Base-by-base conservation (phyloP, 2,113 vertebrate species). In the Carassius gibelio region DNA sequence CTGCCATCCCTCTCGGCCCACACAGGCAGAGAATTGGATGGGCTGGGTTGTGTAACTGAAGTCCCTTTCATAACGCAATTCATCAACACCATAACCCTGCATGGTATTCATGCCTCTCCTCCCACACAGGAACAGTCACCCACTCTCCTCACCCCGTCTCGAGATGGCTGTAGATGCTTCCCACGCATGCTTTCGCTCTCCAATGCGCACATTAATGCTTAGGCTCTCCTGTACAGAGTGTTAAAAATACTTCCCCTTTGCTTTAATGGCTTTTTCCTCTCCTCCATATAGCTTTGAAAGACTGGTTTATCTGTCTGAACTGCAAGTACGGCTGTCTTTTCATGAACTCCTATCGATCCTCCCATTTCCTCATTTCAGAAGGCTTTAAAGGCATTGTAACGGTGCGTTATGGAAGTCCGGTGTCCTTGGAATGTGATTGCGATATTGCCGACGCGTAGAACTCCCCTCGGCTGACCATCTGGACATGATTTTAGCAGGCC, bases 61-160 rank as follows among this genome's bases (percentile, higher is more conserved):
- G 84, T 52, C 61, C 84, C 55, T 89, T 88, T 90, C 86, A 88
- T 89, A 90, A 89, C 26, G 52, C 81, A 76, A 80, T 87, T 90
- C 66, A 82, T 84, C 62, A 84, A 23, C 88, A 88, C 45, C 23
- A 59, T 87, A 87, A 85, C 88, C 84, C 88, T 88, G 87, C 79
- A 86, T 86, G 83, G 83, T 85, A 85, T 85, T 87, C 85, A 89
- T 87, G 79, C 88, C 82, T 88, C 84, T 80, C 84, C 87, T 77
- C 88, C 88, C 78, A 89, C 88, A 87, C 89, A 86, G 87, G 84
- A 88, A 85, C 86, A 87, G 83, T 90, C 89, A 85, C 86, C 88
- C 89, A 88, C 87, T 79, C 75, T 88, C 66, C 82, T 86, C 85
- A 89, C 62, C 83, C 84, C 23, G 77, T 79, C 88, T 86, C 59